Base-by-base conservation (phyloP, 2,888 invertebrate species). In the Mesorhabditis spiculigera region DNA sequence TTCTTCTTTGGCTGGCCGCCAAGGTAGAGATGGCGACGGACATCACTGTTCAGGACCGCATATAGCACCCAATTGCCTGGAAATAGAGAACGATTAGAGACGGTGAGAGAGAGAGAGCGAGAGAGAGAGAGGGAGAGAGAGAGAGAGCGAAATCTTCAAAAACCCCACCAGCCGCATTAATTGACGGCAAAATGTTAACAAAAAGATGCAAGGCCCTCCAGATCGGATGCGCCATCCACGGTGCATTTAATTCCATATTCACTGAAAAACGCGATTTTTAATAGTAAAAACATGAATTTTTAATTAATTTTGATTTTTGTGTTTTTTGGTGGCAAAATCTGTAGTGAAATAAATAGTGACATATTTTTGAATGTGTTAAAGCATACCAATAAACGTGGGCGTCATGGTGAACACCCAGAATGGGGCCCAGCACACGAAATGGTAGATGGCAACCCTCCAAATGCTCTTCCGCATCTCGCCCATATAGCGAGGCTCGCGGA, bases 361-460 rank as follows among this genome's bases (percentile, higher is more conserved):
- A 10, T 13, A 13, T n/a, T 42, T 28, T 16, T 45, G 16, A 66
- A 10, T 45, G 43, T 43, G 42, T 61, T 8, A 41, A 67, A 42
- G 5, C 50, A 13, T n/a, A 28, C 43, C 58, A 28, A 78, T 71
- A 45, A 70, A 75, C 43, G 71, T 70, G 3, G 81, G 79, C 5
- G 71, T 43, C 68, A 78, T 75, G 4, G 78, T 78, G 68, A 79
- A 79, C 13, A 73, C 67, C 79, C 79, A 81, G 69, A 78, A 82
- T 45, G 82, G 82, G 5, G 80, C 82, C 82, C 81, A 82, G 64
- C 82, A 82, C 8, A 77, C 71, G 67, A 82, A 82, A 69, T 82
- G 82, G 66, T 80, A 82, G 44, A 82, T 74, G 50, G 79, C 81
- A 10, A 82, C 80, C 43, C 81, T 69, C 78, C 80, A 81, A 58